Conservation (phyloP, 2,113 vertebrate species). For the Forbesichthys papilliferus region DNA sequence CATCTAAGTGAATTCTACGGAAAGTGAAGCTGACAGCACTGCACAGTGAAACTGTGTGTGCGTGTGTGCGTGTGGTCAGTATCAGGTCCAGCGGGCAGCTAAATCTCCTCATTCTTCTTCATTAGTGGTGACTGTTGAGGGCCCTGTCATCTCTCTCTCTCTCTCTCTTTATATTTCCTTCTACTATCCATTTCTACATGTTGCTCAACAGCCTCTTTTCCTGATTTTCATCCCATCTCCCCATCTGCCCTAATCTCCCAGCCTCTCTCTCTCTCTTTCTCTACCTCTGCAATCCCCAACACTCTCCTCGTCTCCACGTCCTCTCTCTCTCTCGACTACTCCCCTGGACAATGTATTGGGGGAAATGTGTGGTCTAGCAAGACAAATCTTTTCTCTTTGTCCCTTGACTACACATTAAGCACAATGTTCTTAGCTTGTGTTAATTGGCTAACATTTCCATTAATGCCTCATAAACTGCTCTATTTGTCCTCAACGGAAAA, state of each 20-base stretch:
- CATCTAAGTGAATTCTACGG: slow-evolving; percentile 17
- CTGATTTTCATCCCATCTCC: neutral
- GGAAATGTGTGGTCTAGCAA: too few species aligned
- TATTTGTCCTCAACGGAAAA: too few species aligned
- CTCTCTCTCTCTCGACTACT: neutral
- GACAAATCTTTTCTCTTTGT: neutral
- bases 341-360: neutral
- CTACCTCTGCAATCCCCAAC: neutral
- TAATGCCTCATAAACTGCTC: too few species aligned
- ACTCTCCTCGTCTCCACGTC: neutral
- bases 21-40: slow-evolving; percentile 10
- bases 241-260: neutral
- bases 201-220: slow-evolving; percentile 20
- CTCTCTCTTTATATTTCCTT: slow-evolving; percentile 22
- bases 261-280: neutral
- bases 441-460: too few species aligned
- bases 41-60: neutral
- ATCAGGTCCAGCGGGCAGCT: slow-evolving; percentile 43
- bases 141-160: slow-evolving; percentile 22
- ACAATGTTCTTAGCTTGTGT: too few species aligned
- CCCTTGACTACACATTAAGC: neutral
- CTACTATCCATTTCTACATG: slow-evolving; percentile 32
- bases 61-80: slow-evolving; percentile 38
- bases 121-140: slow-evolving; percentile 62
- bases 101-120: slow-evolving; percentile 66